Conservation (phyloP, 2,888 invertebrate genomes). For the Diarsia mendica region DNA sequence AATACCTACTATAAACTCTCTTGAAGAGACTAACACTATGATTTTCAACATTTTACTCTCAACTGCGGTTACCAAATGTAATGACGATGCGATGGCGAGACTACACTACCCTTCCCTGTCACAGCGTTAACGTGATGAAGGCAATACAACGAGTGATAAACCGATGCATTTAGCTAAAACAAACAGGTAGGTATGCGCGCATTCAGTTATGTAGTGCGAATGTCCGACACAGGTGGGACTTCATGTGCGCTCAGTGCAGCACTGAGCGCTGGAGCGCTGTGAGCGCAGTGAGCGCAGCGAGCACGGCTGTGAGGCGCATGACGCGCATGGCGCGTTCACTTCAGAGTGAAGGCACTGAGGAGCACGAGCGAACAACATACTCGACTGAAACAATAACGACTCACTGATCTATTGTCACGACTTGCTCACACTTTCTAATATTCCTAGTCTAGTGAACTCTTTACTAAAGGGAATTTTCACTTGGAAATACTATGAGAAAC, state of each 20-base stretch:
- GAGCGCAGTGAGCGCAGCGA: neutral
- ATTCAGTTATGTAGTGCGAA: constrained; percentile 23
- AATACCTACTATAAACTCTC: constrained; percentile 74
- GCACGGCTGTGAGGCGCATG: constrained; percentile 42
- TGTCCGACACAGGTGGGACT: constrained; percentile 16
- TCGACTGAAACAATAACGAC: constrained; percentile 79
- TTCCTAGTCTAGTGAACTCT: constrained; percentile 57
- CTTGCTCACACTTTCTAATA: constrained; percentile 64
- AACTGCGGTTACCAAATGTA: constrained; percentile 65
- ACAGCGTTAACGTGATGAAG: constrained; percentile 53
- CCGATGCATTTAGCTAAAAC: constrained; percentile 41
- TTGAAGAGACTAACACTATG: constrained; percentile 76
- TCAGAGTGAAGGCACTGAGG: constrained; percentile 80
- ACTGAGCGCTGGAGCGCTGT: neutral
- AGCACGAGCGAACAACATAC: constrained; percentile 76
- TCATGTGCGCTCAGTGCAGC: constrained; percentile 4
- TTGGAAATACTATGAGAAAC: constrained; percentile 68
- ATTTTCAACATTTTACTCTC: constrained; percentile 70
- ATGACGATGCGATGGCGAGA: constrained; percentile 57
- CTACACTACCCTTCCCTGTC: constrained; percentile 59
- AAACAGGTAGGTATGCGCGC: constrained; percentile 43
- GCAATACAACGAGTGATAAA: constrained; percentile 44
- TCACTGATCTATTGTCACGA: constrained; percentile 68
- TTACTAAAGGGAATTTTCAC: constrained; percentile 56
- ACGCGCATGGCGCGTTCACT: constrained; percentile 73